phyloP scores from a whole-genome alignment of 1,140 invertebrate species.

The Scaptomyza hsui region DNA sequence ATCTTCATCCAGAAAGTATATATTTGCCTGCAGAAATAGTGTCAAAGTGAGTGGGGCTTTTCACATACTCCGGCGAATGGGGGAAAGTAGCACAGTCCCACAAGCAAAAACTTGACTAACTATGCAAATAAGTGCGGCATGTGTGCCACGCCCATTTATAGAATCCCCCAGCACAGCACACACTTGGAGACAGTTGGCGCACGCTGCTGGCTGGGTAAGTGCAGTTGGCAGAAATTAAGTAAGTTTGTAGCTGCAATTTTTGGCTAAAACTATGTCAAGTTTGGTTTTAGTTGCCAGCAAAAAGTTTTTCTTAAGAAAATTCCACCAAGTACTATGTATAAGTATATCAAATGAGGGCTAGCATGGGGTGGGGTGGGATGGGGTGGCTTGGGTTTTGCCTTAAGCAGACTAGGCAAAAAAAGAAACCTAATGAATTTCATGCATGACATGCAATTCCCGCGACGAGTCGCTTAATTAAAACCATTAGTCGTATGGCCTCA shows the following conservation, averaged over 20 bases:
- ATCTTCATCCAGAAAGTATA: conserved; percentile 53
- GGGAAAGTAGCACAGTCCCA: not conserved
- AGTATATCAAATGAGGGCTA: conserved; percentile 66
- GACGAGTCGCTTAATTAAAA: conserved; percentile 79
- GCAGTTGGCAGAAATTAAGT: conserved; percentile 81
- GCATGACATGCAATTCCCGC: conserved; percentile 69
- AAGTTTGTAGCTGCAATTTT: conserved; percentile 83
- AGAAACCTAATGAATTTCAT: conserved; percentile 76
- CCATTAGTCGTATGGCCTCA: conserved; percentile 68
- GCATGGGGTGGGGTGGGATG: not conserved
- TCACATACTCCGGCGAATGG: conserved; percentile 58
- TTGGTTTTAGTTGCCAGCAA: conserved; percentile 81
- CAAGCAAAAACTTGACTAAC: conserved; percentile 76
- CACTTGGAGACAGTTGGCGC: conserved; percentile 59
- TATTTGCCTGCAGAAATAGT: conserved; percentile 77
- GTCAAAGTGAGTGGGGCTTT: conserved; percentile 78
- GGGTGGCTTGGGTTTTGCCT: conserved; percentile 20
- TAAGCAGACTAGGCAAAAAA: conserved; percentile 58
- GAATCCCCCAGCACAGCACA: not conserved
- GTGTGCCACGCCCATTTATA: conserved; percentile 51
- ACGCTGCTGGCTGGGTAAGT: conserved; percentile 57
- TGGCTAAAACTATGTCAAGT: conserved; percentile 79
- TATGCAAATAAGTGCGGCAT: conserved; percentile 74
- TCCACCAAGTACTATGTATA: conserved; percentile 45
- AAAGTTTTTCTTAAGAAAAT: conserved; percentile 79